Base-by-base conservation (phyloP, 2,797 vertebrate species). In the Pangasius macronema region DNA sequence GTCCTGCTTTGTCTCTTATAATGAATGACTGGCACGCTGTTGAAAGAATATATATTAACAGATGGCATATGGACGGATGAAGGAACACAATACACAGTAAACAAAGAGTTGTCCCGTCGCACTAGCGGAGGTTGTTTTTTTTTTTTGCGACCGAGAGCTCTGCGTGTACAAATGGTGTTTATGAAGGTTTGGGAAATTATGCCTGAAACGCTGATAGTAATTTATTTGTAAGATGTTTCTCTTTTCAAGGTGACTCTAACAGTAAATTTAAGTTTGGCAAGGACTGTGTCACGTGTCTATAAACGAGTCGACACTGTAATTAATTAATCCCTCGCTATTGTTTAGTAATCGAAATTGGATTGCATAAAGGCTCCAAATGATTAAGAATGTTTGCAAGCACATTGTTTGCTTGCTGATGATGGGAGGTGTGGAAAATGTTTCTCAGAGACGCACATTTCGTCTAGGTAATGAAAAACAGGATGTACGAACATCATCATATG, bases 21-120 rank as follows among this genome's bases (percentile, higher is more conserved):
- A 86, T 82, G 81, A 88, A 89, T 88, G 85, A 88, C 39, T n/a
- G 16, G 86, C 87, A 85, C 82, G 59, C 39, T 88, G 77, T n/a
- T 83, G 85, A 87, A 86, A 77, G 82, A 76, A 87, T 85, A 82
- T 81, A 86, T 86, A 87, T 72, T 65, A 61, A 65, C 76, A 88
- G 79, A 85, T 79, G 75, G 83, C 55, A 79, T 30, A 88, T 22
- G 22, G 42, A 89, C 82, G 27, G 20, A 51, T 33, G 46, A 81
- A 85, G 30, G 85, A 36, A 79, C 70, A 87, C 77, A 68, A 79
- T 83, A 59, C 85, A 76, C 70, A 39, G 83, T 77, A 88, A 85
- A 88, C 86, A 89, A 85, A 75, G 7, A 27, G 68, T 10, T 30
- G 42, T 36, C 57, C 61, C 42, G 53, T 79, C 61, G 1, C 84